Evolutionary conservation across 1,140 invertebrate species (phyloP), one percentile per base, ranked within the genome.

Genomic region (Drosophila lowei): DNA sequence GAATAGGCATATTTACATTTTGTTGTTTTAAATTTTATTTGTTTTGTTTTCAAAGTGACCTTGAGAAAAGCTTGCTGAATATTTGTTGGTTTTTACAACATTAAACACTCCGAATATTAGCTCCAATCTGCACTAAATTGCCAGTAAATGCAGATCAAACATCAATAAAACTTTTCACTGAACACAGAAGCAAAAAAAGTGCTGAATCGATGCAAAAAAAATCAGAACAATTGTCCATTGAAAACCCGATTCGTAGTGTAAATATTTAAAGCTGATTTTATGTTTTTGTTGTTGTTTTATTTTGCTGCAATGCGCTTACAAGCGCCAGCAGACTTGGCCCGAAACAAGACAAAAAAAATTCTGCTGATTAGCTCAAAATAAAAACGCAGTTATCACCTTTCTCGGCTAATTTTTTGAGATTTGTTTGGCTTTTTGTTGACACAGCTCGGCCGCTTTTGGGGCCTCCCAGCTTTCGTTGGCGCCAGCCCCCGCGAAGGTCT

Each of bases 311-410:
- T 60, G 11, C 74, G 71, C 70, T 83, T 83, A 83, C 79, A 83
- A 83, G 79, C 74, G 79, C 79, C 79, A 83, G 64, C 70, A 74
- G 77, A 77, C 60, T 83, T 81, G 74, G 79, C 63, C 48, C 41
- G 52, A 56, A 77, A 77, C 62, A 75, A 56, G 55, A 59, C 72
- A 80, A 38, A 11, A 34, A 38, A 38, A 13, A 13, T 83, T 78
- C 47, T 71, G 79, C 79, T 83, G 79, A 83, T 78, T 78, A 78
- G 74, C 61, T 83, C 60, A 83, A 83, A 83, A 78, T 56, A 61
- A 77, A 72, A 73, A 65, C 48, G 54, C 34, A 68, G 72, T 15
- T 15, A 44, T 64, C 23, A 68, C 21, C 38, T 58, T 4, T 42
- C 54, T 48, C 9, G 49, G 23, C 15, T 34, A 42, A 48, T 23